Conservation (phyloP, 2,113 vertebrate species). For the Lathamus discolor region DNA sequence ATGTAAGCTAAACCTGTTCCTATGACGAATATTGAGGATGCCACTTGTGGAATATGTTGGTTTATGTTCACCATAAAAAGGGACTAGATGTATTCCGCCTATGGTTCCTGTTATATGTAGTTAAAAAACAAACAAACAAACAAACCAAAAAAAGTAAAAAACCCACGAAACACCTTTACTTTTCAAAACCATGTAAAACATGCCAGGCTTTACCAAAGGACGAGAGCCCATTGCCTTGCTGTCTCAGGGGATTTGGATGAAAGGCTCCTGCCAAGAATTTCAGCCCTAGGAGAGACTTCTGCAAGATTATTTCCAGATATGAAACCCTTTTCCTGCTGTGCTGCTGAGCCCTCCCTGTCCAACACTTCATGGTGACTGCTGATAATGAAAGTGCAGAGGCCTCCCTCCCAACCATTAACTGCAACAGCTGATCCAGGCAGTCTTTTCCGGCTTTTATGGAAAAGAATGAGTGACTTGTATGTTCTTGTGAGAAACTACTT, state of each 20-base stretch:
- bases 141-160: background rate
- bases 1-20: background rate
- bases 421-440: slow-evolving; percentile 49
- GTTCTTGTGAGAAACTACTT: slow-evolving; percentile 62
- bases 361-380: slow-evolving; percentile 25
- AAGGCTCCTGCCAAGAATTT: slow-evolving; percentile 50
- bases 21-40: background rate
- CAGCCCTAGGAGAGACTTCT: slow-evolving; percentile 26
- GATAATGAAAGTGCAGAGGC: slow-evolving; percentile 44
- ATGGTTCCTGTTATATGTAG: background rate
- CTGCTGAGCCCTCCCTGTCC: slow-evolving; percentile 31
- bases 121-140: background rate
- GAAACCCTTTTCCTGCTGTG: slow-evolving; percentile 56
- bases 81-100: background rate
- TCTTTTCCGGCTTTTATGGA: slow-evolving; percentile 66
- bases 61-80: background rate
- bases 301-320: slow-evolving; percentile 54
- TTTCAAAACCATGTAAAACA: background rate
- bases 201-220: background rate
- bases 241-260: background rate
- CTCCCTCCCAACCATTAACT: slow-evolving; percentile 25
- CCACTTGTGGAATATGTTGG: background rate
- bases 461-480: slow-evolving; percentile 49
- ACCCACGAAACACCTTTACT: background rate
- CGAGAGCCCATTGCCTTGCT: background rate